Evolutionary conservation across 2,113 vertebrate species (phyloP), one percentile per base, ranked within the genome.

Genomic region (Cyphomyrus discorhynchus): DNA sequence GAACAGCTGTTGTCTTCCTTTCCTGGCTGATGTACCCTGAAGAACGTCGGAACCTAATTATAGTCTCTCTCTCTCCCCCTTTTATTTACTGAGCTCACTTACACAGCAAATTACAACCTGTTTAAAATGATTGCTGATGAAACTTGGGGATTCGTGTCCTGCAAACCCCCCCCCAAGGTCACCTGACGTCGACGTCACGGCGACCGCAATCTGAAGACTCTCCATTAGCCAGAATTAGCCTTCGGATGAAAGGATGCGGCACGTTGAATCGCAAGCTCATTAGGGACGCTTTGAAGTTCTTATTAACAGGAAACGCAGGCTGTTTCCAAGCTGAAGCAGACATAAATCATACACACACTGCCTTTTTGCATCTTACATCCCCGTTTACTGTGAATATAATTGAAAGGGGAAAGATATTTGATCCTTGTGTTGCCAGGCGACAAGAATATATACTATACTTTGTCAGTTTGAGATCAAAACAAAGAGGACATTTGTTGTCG

Each of bases 361-460:
- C 21, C n/a, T 86, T 50, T 86, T 86, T 52, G n/a, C 31, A 21
- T 82, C 27, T 5, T 11, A 31, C 49, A 86, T 7, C n/a, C n/a
- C 47, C 13, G 4, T 50, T 27, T 49, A 50, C 46, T 46, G 17
- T 46, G 42, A 47, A 47, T 47, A 19, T 24, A 84, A 46, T 46
- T 47, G 7, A 47, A 58, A 13, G 7, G 10, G 39, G 39, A 45
- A 15, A 27, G 77, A 21, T 66, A 88, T 39, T 88, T 5, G 17
- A 88, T 47, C n/a, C 5, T 62, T 62, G 21, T 21, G 88, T 66
- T 85, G 89, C 52, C 74, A 62, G 53, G 89, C 89, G 62, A 85
- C 89, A 47, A 19, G 39, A 46, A 89, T 62, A 31, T 85, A 83
- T 15, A 53, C 52, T 53, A 7, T 27, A 89, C 35, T 42, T 19